Percentiles rank a stretch among this genome's conserved stretches.
Evolutionary conservation across 2,888 invertebrate species (phyloP).

Genomic region (Brachylomia viminalis): DNA sequence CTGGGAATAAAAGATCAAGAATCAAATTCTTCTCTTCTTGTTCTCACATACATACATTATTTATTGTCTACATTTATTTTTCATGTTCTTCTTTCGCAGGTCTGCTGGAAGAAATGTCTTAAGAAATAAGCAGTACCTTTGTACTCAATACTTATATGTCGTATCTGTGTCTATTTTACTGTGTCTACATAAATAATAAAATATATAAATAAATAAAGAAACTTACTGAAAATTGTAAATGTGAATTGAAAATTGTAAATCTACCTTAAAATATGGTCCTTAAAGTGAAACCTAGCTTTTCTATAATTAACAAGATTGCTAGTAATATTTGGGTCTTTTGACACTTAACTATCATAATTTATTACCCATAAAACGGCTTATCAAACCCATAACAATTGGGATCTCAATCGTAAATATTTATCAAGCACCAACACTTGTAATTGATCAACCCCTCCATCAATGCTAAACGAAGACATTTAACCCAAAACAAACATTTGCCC

Average conservation of each 20-base stretch:
- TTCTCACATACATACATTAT: too few species aligned
- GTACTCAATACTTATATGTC: too few species aligned
- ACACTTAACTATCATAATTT: neutral
- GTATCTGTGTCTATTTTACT: too few species aligned
- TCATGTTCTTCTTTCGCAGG: too few species aligned
- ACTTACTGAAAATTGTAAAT: neutral
- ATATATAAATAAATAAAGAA: too few species aligned
- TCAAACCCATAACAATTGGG: neutral
- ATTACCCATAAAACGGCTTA: conserved; percentile 3
- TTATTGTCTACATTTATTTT: too few species aligned
- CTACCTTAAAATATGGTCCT: neutral
- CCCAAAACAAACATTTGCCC: conserved; percentile 36
- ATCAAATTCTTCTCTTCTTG: too few species aligned
- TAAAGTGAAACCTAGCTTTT: neutral
- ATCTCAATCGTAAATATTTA: conserved; percentile 28
- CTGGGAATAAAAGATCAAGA: neutral
- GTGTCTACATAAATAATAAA: too few species aligned
- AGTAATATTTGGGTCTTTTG: neutral
- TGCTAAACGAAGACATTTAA: conserved; percentile 24
- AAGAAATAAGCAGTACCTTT: too few species aligned
- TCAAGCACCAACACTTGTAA: conserved; percentile 23
- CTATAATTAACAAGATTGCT: neutral
- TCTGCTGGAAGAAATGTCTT: too few species aligned
- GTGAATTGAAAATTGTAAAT: too few species aligned
- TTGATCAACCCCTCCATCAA: conserved; percentile 8